Percentiles rank a stretch among this genome's conserved stretches.
Conservation (phyloP, 2,888 invertebrate genomes). For the Pherbina coryleti region DNA sequence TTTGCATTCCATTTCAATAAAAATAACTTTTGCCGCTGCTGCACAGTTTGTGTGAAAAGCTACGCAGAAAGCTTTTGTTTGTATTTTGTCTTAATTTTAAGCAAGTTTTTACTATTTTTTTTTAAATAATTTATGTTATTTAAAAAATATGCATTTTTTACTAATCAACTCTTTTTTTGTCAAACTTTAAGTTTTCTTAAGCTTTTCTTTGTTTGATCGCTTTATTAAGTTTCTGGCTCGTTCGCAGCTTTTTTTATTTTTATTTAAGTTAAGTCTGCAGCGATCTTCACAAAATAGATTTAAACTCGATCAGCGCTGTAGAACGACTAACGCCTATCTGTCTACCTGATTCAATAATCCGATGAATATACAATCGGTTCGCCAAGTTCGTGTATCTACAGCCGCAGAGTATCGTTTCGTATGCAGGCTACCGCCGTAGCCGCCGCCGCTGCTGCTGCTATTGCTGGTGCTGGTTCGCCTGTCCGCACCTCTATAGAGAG, state of each 20-base stretch:
- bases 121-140: background rate
- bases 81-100: background rate
- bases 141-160: conserved; percentile 6
- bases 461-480: conserved; percentile 29
- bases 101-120: conserved; percentile 29
- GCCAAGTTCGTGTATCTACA: conserved; percentile 13
- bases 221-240: conserved; percentile 39
- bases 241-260: conserved; percentile 33
- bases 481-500: conserved; percentile 10
- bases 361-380: conserved; percentile 45
- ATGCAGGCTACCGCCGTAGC: conserved; percentile 43
- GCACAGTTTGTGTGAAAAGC: conserved; percentile 13
- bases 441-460: conserved; percentile 25
- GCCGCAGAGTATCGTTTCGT: conserved; percentile 28
- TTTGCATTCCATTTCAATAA: conserved; percentile 57
- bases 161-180: conserved; percentile 37
- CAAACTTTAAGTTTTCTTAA: conserved; percentile 41
- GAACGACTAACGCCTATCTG: conserved; percentile 71
- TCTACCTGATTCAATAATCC: conserved; percentile 69
- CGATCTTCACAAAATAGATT: conserved; percentile 64
- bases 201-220: background rate
- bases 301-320: conserved; percentile 70
- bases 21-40: conserved; percentile 10
- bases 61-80: background rate
- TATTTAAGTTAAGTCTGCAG: conserved; percentile 44